Evolutionary conservation across 2,797 vertebrate genomes (phyloP), one percentile per base, ranked within the genome.

Genomic region (Enteromius paludinosus): DNA sequence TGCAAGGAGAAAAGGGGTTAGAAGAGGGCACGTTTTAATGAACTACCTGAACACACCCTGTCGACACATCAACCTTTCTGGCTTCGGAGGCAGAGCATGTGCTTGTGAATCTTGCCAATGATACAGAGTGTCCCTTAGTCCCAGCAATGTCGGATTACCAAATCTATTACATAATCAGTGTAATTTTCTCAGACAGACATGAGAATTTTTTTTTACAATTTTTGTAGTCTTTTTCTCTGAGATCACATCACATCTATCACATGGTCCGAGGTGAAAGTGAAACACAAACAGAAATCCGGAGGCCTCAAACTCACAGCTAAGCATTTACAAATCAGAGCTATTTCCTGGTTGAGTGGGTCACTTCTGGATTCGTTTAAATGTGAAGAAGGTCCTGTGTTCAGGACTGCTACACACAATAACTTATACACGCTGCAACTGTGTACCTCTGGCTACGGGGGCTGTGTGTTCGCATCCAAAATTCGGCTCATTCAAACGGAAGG

Each of bases 1-100:
- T 52, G 54, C 64, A 76, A 65, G 43, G 73, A 59, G 83, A 49
- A 64, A 54, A 76, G 33, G 62, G 73, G 75, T 70, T 76, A 61
- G 41, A 38, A 85, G 79, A 71, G 84, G 83, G 83, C 73, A 81
- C 43, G 28, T 91, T 92, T 90, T 90, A 91, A 93, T 91, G 87
- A 91, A 91, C 88, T 91, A 86, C 86, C 66, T 43, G 88, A 90
- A 89, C 84, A 85, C 86, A 85, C 82, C 61, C 77, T 78, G 84
- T 91, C 90, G 87, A 92, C 90, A 92, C 90, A 78, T 91, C 85
- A 91, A 93, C 90, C 90, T 92, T 93, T 87, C 84, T 52, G 90
- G 89, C 79, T 89, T 78, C 84, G 86, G 84, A 84, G 71, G 54
- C 80, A 90, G 78, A 87, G 85, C 84, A 89, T 87, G 84, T 66